These are phyloP conservation scores for Blennius ocellaris DNA, from an alignment of 2,113 vertebrate genomes.

Conservation along the genomic window DNA sequence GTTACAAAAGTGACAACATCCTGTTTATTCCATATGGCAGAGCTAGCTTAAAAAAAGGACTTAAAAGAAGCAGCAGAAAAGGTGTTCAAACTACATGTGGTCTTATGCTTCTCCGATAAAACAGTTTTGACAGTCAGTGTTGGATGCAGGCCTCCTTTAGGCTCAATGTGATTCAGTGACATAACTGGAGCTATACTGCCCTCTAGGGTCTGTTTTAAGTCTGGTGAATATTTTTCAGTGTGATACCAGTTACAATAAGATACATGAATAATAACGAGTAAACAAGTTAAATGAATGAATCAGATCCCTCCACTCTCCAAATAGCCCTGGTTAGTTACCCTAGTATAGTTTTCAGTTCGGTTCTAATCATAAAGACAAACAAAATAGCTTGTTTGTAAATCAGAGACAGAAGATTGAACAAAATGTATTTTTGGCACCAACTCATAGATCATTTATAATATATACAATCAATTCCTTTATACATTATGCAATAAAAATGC, in stretches of 20 bases:
- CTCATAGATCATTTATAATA: constrained; percentile 60
- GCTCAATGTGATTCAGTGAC: not conserved
- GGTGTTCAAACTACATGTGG: too few relatives aligned
- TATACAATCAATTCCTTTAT: constrained; percentile 40
- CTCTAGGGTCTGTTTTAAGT: constrained; percentile 10
- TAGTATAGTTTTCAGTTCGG: not conserved
- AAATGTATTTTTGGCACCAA: not conserved
- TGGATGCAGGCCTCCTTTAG: not conserved
- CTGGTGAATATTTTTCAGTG: not conserved
- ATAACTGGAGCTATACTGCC: constrained; percentile 17
- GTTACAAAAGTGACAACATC: too few relatives aligned
- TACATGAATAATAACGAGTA: not conserved
- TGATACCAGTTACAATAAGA: not conserved
- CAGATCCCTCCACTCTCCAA: not conserved
- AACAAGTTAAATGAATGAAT: not conserved
- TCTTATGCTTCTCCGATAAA: not conserved
- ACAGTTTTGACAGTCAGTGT: not conserved
- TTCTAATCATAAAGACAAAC: not conserved
- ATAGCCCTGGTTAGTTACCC: not conserved
- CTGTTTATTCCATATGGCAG: too few relatives aligned
- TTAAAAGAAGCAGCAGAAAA: too few relatives aligned
- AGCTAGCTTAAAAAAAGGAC: too few relatives aligned
- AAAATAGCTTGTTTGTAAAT: not conserved
- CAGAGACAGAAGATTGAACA: constrained; percentile 7
- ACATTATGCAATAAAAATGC: constrained; percentile 22